These are phyloP conservation scores for Gambusia affinis DNA, from an alignment of 2,113 vertebrate species.

Conservation along the genomic window DNA sequence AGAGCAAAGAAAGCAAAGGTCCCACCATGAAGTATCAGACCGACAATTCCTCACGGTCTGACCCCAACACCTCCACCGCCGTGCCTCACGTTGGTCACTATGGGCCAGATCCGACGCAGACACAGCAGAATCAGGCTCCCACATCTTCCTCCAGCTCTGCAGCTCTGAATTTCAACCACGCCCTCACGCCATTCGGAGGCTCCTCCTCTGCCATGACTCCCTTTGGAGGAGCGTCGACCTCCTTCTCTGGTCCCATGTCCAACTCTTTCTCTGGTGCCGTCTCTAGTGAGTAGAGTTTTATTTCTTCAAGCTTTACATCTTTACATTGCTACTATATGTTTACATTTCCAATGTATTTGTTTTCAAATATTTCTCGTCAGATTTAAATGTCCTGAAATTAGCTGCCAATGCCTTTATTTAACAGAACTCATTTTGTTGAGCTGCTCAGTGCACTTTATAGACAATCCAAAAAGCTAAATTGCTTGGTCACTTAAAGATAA, in stretches of 20 bases:
- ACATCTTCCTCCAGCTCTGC: constrained; percentile 80
- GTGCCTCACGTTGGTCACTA: constrained; percentile 83
- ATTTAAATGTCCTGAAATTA: not conserved
- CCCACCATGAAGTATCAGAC: constrained; percentile 87
- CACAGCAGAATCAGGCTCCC: constrained; percentile 80
- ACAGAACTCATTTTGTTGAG: not conserved
- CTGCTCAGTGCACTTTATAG: not conserved
- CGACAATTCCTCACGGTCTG: constrained; percentile 78
- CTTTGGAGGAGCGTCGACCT: constrained; percentile 90
- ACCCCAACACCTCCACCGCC: constrained; percentile 73
- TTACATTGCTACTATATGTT: not conserved
- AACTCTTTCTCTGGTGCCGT: constrained; percentile 88
- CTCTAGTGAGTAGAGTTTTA: constrained; percentile 80
- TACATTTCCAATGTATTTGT: not conserved
- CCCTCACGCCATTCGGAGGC: constrained; percentile 90
- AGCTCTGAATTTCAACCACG: constrained; percentile 81
- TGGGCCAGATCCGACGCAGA: constrained; percentile 86
- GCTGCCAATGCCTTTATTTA: not conserved
- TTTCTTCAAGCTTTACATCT: not conserved
- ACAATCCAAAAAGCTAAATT: not conserved
- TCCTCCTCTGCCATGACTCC: constrained; percentile 87
- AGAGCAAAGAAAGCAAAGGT: constrained; percentile 95
- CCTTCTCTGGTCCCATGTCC: constrained; percentile 86
- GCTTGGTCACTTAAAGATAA: not conserved
- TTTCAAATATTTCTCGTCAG: not conserved